These are phyloP conservation scores for Axea sp. DNA, from an alignment of 2,888 invertebrate genomes.

Conservation along the genomic window DNA sequence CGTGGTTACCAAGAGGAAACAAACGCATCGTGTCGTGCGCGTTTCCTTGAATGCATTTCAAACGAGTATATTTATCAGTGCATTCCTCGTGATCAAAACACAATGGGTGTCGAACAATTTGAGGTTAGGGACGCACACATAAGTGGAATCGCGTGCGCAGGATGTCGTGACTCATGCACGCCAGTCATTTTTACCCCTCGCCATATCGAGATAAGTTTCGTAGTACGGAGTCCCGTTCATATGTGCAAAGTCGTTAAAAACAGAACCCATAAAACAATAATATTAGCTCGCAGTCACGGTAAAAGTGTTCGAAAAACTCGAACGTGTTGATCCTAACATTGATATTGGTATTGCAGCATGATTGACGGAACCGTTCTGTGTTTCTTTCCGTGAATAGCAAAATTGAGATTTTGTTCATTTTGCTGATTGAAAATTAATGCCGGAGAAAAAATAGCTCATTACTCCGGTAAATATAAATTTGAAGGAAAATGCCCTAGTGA, in stretches of 20 bases:
- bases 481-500: too few relatives aligned
- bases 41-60: too few relatives aligned
- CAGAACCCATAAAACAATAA: slow-evolving; percentile 43
- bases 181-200: slow-evolving; percentile 31
- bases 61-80: too few relatives aligned
- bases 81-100: too few relatives aligned
- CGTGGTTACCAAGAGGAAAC: too few relatives aligned
- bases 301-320: slow-evolving; percentile 22
- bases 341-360: slow-evolving; percentile 17
- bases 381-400: slow-evolving; percentile 12
- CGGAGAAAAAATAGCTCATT: too few relatives aligned
- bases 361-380: slow-evolving; percentile 8
- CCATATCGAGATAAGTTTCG: slow-evolving; percentile 35
- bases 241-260: slow-evolving; percentile 30
- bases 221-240: background rate
- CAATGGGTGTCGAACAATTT: slow-evolving; percentile 52
- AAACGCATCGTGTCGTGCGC: too few relatives aligned
- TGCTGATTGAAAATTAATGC: too few relatives aligned
- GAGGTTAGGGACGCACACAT: slow-evolving; percentile 46
- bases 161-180: slow-evolving; percentile 55
- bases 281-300: slow-evolving; percentile 9
- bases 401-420: slow-evolving; percentile 18
- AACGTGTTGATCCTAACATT: slow-evolving; percentile 11
- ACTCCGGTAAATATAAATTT: too few relatives aligned
- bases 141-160: slow-evolving; percentile 54